Base-by-base conservation (phyloP, 2,113 vertebrate genomes). In the Cranoglanis bouderius region DNA sequence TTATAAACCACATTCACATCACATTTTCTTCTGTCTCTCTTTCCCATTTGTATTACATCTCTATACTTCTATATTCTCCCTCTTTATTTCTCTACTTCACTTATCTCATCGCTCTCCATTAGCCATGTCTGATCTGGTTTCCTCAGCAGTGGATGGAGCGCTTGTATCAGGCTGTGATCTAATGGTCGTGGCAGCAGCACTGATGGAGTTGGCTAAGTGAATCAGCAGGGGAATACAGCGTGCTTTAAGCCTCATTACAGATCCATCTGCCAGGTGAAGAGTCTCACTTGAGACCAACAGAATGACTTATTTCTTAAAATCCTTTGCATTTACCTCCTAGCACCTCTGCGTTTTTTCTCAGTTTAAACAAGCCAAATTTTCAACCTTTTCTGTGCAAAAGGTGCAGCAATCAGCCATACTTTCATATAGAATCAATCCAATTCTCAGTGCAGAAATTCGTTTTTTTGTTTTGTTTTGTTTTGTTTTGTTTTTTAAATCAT, bases 161-260 rank as follows among this genome's bases (percentile, higher is more conserved):
- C 85, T 72, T 46, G 55, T 80, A 89, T 85, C 80, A 89, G 81
- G 80, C 80, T 59, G 61, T 95, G 94, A 94, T 91, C 94, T 94
- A 94, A 95, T 94, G 89, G 78, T 70, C 38, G 43, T 19, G 74
- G 75, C 63, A 74, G 90, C 88, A 82, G 90, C 89, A 85, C 84
- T 85, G 91, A 84, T 84, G 57, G 87, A 77, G 84, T 84, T 87
- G 74, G 84, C 85, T 88, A 75, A 85, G 86, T 89, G 88, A 87
- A 85, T 90, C 92, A 93, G 89, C 75, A 82, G 85, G 92, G 93
- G 88, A 92, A 92, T 90, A 92, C 18, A 12, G 82, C 13, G 24
- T 82, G 75, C 55, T 87, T 89, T 70, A 51, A 75, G 82, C 86
- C 57, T 85, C 83, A 91, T 91, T 88, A 89, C 53, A 65, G 65